Conservation (phyloP, 2,888 invertebrate species). For the Lottia gigantea region DNA sequence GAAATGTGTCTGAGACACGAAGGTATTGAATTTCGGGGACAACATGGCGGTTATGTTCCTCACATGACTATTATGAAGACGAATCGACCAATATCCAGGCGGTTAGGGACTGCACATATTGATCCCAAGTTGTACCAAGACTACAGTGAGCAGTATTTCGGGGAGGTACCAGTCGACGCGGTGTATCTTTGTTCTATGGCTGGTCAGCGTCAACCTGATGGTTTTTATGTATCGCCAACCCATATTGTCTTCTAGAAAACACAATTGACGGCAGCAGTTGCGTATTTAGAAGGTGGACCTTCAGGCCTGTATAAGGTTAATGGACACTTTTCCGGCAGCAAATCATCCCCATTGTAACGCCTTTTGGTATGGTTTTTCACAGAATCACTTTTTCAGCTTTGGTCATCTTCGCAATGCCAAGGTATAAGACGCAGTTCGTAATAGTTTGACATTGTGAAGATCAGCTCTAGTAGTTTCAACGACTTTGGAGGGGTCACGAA, state of each 20-base stretch:
- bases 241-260: constrained; percentile 27
- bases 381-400: too few relatives aligned
- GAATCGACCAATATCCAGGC: constrained; percentile 57
- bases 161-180: constrained; percentile 59
- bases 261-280: too few relatives aligned
- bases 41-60: constrained; percentile 65
- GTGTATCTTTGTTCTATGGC: constrained; percentile 67
- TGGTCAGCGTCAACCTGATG: constrained; percentile 59
- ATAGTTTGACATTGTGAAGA: too few relatives aligned
- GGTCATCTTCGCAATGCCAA: too few relatives aligned
- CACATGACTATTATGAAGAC: constrained; percentile 69
- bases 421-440: too few relatives aligned
- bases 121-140: constrained; percentile 60
- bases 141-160: constrained; percentile 61
- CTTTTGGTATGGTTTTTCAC: too few relatives aligned
- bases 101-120: constrained; percentile 59
- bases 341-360: too few relatives aligned
- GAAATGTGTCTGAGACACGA: constrained; percentile 51
- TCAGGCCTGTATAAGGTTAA: too few relatives aligned
- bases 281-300: too few relatives aligned
- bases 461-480: too few relatives aligned
- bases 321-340: too few relatives aligned
- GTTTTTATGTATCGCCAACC: constrained; percentile 62
- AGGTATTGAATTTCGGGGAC: constrained; percentile 65
- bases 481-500: too few relatives aligned